Percentiles rank a stretch among this genome's conserved stretches.
Evolutionary conservation across 2,888 invertebrate genomes (phyloP).

Genomic region (Saturnia pavonia): DNA sequence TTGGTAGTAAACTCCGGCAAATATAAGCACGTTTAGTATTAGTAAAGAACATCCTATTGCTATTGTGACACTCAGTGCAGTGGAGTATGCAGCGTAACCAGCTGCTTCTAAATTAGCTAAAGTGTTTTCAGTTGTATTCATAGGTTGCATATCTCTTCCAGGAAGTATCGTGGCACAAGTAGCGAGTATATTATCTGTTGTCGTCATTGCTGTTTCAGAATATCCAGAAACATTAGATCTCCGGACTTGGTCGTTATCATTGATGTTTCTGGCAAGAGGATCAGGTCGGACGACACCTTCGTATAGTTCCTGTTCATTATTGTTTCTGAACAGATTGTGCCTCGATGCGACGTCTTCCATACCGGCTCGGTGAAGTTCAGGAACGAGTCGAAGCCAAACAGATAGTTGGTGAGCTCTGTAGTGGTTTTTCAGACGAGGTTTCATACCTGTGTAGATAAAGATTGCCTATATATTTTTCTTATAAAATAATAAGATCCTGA

Average conservation of each 20-base stretch:
- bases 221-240: conserved; percentile 74
- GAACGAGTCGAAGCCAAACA: conserved; percentile 96
- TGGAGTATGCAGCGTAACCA: conserved; percentile 88
- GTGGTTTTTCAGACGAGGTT: conserved; percentile 95
- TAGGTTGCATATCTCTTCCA: conserved; percentile 74
- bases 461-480: neutral
- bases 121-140: conserved; percentile 85
- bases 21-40: conserved; percentile 91
- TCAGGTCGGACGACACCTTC: conserved; percentile 94
- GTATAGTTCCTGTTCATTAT: conserved; percentile 93
- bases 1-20: conserved; percentile 93
- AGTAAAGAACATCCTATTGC: conserved; percentile 91
- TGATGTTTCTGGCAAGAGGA: conserved; percentile 85
- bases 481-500: too few species aligned
- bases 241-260: conserved; percentile 83
- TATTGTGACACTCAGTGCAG: conserved; percentile 89
- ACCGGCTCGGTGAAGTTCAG: conserved; percentile 93
- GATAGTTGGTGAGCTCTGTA: conserved; percentile 97
- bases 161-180: conserved; percentile 86
- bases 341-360: conserved; percentile 94
- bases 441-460: conserved; percentile 86
- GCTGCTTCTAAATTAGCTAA: conserved; percentile 90
- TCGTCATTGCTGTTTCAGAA: conserved; percentile 84
- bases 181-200: conserved; percentile 86
- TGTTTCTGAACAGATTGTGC: conserved; percentile 94